Conservation (phyloP, 2,113 vertebrate genomes). For the Cariama cristata region DNA sequence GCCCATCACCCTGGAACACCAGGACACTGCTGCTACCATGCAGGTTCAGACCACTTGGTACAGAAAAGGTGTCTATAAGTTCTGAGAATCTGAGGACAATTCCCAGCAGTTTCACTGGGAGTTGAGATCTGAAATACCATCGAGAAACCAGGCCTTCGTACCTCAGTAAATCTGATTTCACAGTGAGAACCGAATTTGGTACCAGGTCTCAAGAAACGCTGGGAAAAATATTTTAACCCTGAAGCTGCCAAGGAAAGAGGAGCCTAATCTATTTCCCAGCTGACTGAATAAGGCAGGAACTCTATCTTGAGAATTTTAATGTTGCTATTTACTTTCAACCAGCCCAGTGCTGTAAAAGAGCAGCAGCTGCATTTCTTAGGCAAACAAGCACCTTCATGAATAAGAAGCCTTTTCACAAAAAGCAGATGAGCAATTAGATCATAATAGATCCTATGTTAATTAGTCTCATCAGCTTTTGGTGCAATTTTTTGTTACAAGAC, state of each 20-base stretch:
- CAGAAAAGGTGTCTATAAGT: accelerated
- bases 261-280: constrained; percentile 21
- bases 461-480: constrained; percentile 3
- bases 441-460: not conserved
- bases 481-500: not conserved
- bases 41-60: accelerated
- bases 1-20: not conserved
- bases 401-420: constrained; percentile 37
- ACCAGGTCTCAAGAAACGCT: not conserved
- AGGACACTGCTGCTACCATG: accelerated
- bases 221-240: not conserved
- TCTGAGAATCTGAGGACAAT: not conserved
- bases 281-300: constrained; percentile 46
- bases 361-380: constrained; percentile 32
- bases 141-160: accelerated
- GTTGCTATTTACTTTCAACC: constrained; percentile 20
- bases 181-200: not conserved
- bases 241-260: constrained; percentile 1
- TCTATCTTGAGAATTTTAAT: constrained; percentile 35
- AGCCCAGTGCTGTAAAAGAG: constrained; percentile 17
- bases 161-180: not conserved
- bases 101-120: not conserved
- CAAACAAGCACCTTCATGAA: not conserved
- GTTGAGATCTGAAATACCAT: not conserved
- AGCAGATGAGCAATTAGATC: constrained; percentile 24